Conservation (phyloP, 1,140 invertebrate species). For the Nebria ingens region DNA sequence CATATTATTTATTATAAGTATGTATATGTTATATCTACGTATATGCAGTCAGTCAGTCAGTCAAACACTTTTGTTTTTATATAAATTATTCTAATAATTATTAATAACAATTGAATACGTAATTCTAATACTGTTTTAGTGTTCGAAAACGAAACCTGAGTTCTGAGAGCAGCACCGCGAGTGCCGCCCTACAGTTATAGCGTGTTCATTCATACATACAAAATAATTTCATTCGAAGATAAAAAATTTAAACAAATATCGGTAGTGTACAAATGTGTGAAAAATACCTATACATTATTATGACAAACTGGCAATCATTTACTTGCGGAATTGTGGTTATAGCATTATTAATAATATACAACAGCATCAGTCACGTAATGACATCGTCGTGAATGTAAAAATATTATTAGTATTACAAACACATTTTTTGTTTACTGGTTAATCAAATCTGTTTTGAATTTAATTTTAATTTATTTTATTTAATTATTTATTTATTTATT, state of each 20-base stretch:
- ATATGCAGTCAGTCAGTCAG: no score
- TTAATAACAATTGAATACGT: no score
- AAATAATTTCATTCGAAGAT: neutral
- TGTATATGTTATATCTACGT: no score
- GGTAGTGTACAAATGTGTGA: neutral
- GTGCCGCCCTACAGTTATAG: neutral
- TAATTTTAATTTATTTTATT: no score
- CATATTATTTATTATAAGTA: no score
- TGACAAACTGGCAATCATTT: slow-evolving; percentile 3
- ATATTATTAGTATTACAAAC: slow-evolving; percentile 5
- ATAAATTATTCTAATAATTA: no score
- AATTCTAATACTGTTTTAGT: no score
- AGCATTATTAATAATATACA: neutral
- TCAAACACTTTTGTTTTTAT: no score
- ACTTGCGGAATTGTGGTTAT: slow-evolving; percentile 3
- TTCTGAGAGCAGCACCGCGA: neutral
- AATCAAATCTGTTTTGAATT: slow-evolving; percentile 14
- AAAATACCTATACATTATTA: neutral
- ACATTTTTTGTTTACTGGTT: neutral
- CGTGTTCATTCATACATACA: neutral
- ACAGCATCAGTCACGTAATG: slow-evolving; percentile 4
- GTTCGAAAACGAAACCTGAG: no score
- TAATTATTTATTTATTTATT: slow-evolving; percentile 15
- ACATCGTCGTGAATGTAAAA: slow-evolving; percentile 7
- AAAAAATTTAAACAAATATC: no score